phyloP scores from a whole-genome alignment of 2,797 vertebrate genomes.

The Chanos chanos region DNA sequence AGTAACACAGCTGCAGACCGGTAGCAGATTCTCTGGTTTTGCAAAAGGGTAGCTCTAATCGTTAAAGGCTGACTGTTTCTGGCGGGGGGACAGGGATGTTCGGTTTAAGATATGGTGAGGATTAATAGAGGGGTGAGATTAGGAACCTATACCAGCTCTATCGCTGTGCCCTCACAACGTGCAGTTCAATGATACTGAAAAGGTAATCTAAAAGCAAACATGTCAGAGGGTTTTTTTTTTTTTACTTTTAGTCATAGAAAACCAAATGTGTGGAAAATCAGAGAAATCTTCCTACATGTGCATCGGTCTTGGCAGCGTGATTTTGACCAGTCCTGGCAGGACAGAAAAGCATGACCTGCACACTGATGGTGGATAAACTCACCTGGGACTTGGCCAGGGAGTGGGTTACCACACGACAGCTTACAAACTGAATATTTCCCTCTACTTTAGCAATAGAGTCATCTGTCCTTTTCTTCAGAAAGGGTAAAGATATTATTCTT shows the following conservation, averaged over 20 bases:
- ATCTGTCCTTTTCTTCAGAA: background rate
- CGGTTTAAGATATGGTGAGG: slow-evolving; percentile 42
- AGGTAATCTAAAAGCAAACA: slow-evolving; percentile 43
- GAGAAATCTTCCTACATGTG: slow-evolving; percentile 41
- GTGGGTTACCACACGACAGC: slow-evolving; percentile 15
- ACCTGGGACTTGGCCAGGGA: background rate
- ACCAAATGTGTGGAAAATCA: slow-evolving; percentile 17
- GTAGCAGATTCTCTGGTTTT: slow-evolving; percentile 20
- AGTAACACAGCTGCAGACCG: slow-evolving; percentile 14
- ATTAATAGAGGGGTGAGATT: slow-evolving; percentile 52
- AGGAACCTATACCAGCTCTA: slow-evolving; percentile 36
- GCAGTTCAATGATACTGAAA: slow-evolving; percentile 40
- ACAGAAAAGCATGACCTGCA: background rate
- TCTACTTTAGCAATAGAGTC: slow-evolving; percentile 19
- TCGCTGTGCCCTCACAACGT: slow-evolving; percentile 34
- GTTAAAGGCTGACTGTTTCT: slow-evolving; percentile 35
- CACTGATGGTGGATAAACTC: slow-evolving; percentile 21
- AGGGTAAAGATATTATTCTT: no score
- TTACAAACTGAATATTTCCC: slow-evolving; percentile 27
- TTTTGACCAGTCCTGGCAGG: background rate
- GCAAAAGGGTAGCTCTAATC: slow-evolving; percentile 9
- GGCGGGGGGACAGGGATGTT: slow-evolving; percentile 33
- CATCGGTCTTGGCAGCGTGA: background rate
- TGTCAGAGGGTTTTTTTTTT: no score
- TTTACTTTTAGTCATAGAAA: slow-evolving; percentile 36